Evolutionary conservation across 2,113 vertebrate genomes (phyloP), one percentile per base, ranked within the genome.

Genomic region (Drymodes brunneopygia): DNA sequence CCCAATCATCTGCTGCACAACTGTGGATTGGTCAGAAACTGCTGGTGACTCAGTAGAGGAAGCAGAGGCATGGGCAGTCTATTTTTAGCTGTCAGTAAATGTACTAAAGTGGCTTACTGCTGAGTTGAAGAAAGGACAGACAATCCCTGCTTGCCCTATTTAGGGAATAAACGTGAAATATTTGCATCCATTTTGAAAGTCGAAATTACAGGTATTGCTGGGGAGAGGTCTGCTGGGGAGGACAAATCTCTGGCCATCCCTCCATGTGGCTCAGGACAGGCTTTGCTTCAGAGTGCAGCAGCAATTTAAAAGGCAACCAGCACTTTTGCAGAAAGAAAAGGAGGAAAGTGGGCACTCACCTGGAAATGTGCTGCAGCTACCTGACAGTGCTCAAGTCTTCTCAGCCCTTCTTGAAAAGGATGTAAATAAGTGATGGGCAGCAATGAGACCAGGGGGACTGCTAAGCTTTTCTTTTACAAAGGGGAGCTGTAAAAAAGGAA

Each of bases 41-140:
- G 66, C 53, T 77, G 74, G 88, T 95, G 92, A 96, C 82, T 94
- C 90, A 93, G 72, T 35, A 25, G 75, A 90, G 79, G 90, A 93
- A 97, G 90, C 66, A 0, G 6, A 92, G 71, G 79, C 90, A 92
- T 29, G 71, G 92, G 14, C 6, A 0, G 15, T 65, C 92, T 96
- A 96, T 97, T 96, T 97, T 94, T 96, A 96, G 92, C 74, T 93
- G 62, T 66, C 94, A 92, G 94, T 90, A 90, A 90, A 94, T 86
- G 94, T 77, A 90, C 90, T 94, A 25, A 93, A 95, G 94, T 93
- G 85, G 94, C 90, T 95, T 91, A 93, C 90, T 90, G 94, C 81
- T 91, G 81, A 93, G 96, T 88, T 81, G 79, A 96, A 90, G 85
- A 88, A 94, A 90, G 92, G 81, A 88, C 23, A 18, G 90, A 90